phyloP scores from a whole-genome alignment of 2,888 invertebrate genomes.

The Drosophila siamana region DNA sequence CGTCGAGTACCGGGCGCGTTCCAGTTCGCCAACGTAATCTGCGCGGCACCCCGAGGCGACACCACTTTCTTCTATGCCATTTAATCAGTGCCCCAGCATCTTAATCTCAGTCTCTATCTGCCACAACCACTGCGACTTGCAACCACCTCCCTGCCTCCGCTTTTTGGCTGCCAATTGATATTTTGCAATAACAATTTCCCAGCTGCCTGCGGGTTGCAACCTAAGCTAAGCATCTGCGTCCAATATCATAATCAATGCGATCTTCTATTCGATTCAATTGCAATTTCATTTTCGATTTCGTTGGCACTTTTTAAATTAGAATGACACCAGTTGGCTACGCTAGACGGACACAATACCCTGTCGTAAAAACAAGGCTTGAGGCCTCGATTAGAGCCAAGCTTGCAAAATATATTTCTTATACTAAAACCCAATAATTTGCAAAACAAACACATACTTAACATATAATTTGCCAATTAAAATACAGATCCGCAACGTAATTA shows the following conservation, averaged over 20 bases:
- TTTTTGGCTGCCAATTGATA: constrained; percentile 65
- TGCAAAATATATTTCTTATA: too few relatives aligned
- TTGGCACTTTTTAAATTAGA: background rate
- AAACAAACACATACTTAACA: too few relatives aligned
- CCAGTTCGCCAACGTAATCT: constrained; percentile 67
- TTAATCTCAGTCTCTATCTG: background rate
- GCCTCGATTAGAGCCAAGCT: too few relatives aligned
- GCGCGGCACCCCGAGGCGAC: constrained; percentile 40
- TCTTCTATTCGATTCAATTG: background rate
- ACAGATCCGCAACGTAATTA: too few relatives aligned
- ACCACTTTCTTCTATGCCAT: constrained; percentile 65
- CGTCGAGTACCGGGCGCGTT: constrained; percentile 23
- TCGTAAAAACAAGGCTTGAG: too few relatives aligned
- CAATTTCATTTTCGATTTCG: constrained; percentile 1
- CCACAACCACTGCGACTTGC: background rate
- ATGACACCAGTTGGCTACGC: too few relatives aligned
- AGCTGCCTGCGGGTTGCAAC: background rate
- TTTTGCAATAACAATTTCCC: constrained; percentile 65
- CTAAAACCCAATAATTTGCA: too few relatives aligned
- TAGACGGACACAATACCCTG: constrained; percentile 5
- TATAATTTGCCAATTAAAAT: too few relatives aligned
- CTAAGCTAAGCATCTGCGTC: background rate
- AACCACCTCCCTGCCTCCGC: background rate
- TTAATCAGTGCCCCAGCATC: constrained; percentile 56
- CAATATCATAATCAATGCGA: constrained; percentile 9